Percentiles rank a stretch among this genome's conserved stretches.
phyloP scores from a whole-genome alignment of 2,113 vertebrate genomes.

The Panthera leo region DNA sequence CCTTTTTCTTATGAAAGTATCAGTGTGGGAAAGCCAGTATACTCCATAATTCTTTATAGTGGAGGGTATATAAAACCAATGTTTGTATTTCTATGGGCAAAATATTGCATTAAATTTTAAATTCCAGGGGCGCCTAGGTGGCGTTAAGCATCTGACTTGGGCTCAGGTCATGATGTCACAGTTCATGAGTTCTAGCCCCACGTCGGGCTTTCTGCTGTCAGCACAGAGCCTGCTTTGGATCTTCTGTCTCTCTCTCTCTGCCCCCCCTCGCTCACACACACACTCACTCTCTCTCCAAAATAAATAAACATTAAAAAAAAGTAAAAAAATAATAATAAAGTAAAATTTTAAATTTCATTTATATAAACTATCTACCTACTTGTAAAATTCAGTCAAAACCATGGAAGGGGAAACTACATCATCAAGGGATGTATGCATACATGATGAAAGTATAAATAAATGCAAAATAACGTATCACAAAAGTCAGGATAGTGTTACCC shows the following conservation, averaged over 20 bases:
- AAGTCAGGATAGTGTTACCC: not conserved
- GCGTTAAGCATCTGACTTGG: too few species aligned
- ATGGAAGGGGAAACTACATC: not conserved
- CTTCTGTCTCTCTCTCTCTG: too few species aligned
- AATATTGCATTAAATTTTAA: not conserved
- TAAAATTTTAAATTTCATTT: not conserved
- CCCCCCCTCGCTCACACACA: too few species aligned
- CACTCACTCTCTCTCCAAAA: too few species aligned
- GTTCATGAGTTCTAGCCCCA: too few species aligned
- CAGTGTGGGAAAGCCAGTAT: not conserved
- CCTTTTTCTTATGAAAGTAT: constrained; percentile 51
- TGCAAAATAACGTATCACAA: not conserved
- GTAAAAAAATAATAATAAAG: too few species aligned
- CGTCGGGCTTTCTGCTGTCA: too few species aligned
- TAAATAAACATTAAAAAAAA: too few species aligned
- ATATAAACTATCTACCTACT: not conserved
- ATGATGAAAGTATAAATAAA: not conserved
- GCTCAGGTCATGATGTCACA: too few species aligned
- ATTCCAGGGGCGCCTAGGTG: not conserved
- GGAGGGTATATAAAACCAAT: not conserved
- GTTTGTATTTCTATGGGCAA: not conserved
- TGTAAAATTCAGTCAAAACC: not conserved
- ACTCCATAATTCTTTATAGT: constrained; percentile 8
- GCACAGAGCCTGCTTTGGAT: too few species aligned
- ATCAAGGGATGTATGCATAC: not conserved